phyloP scores from a whole-genome alignment of 2,797 vertebrate genomes.

The Rhynchonycteris naso region DNA sequence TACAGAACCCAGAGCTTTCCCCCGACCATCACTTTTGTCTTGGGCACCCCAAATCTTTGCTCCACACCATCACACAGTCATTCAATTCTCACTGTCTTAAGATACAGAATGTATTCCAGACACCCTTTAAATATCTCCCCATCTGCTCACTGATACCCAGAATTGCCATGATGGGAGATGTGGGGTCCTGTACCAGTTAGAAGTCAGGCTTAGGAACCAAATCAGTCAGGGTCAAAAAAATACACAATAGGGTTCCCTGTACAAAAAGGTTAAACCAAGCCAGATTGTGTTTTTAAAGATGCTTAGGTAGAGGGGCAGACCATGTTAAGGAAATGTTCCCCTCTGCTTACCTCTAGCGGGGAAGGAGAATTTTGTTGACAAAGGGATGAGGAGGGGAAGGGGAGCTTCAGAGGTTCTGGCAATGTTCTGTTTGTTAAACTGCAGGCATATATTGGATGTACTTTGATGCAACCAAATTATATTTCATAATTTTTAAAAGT shows the following conservation, averaged over 20 bases:
- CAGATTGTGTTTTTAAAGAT: not conserved
- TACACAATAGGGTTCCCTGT: not conserved
- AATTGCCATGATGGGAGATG: not conserved
- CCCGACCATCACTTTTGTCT: not conserved
- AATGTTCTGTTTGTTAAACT: not conserved
- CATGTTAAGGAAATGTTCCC: not conserved
- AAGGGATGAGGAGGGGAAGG: fast-evolving
- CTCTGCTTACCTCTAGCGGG: not conserved
- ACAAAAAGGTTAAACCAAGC: not conserved
- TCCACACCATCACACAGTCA: fast-evolving
- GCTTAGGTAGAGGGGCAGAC: too few relatives aligned
- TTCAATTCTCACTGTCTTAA: not conserved
- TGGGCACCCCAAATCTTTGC: not conserved
- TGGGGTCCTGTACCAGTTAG: not conserved
- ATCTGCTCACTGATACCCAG: not conserved
- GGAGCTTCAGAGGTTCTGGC: not conserved
- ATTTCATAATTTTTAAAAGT: not conserved
- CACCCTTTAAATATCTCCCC: not conserved
- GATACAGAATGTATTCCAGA: not conserved
- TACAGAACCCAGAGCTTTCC: not conserved
- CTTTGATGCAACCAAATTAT: not conserved
- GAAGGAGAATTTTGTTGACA: not conserved
- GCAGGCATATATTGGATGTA: not conserved
- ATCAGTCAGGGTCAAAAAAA: not conserved
- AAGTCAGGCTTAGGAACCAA: not conserved